phyloP scores from a whole-genome alignment of 2,113 vertebrate genomes.

The Lethenteron camtschaticum region DNA sequence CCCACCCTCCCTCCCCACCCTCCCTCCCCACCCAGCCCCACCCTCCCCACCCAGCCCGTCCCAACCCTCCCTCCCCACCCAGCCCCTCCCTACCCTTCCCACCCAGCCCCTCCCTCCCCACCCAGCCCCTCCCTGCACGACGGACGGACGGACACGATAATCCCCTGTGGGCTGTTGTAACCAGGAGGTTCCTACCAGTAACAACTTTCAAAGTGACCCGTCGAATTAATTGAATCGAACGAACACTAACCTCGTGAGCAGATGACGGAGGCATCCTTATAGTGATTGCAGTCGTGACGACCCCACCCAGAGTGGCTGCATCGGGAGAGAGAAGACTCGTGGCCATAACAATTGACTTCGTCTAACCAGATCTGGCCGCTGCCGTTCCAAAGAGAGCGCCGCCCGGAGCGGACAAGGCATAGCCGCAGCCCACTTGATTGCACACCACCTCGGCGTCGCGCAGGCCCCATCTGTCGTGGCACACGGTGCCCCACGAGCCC shows the following conservation, averaged over 20 bases:
- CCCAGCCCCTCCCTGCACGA: no score
- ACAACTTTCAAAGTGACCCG: no score
- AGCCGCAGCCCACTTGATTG: constrained; percentile 51
- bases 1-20: no score
- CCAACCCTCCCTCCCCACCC: no score
- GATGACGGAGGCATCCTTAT: constrained; percentile 65
- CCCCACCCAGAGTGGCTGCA: constrained; percentile 77
- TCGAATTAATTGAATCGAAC: no score
- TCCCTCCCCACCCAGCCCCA: no score
- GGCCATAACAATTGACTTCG: constrained; percentile 57
- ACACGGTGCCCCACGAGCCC: constrained; percentile 72
- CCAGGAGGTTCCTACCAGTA: no score
- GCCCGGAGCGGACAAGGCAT: constrained; percentile 31
- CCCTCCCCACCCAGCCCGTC: no score
- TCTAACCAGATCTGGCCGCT: constrained; percentile 60
- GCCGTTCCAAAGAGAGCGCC: constrained; percentile 63
- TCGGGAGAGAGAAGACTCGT: constrained; percentile 27
- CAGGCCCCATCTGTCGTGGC: constrained; percentile 69
- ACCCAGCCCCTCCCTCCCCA: no score
- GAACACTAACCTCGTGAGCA: constrained; percentile 17
- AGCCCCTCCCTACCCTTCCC: no score
- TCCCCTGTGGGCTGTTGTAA: no score
- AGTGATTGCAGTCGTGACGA: constrained; percentile 80
- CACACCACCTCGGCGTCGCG: constrained; percentile 56
- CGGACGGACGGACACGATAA: no score